Conservation (phyloP, 2,888 invertebrate species). For the Silvanus unidentatus region DNA sequence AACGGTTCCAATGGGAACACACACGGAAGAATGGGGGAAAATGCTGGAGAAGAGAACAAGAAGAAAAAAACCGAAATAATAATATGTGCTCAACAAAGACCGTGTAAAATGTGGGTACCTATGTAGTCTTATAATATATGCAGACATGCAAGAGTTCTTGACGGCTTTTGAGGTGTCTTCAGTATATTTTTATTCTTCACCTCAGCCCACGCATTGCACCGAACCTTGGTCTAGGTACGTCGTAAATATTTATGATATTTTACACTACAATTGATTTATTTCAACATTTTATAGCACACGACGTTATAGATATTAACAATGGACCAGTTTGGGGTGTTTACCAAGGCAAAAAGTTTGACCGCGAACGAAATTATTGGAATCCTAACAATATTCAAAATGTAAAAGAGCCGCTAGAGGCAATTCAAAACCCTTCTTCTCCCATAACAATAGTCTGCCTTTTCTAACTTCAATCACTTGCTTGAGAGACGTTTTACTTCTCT, state of each 20-base stretch:
- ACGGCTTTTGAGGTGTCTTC: constrained; percentile 32
- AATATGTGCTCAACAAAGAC: constrained; percentile 19
- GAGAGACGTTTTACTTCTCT: constrained; percentile 11
- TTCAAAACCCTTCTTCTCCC: constrained; percentile 11
- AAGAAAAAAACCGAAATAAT: neutral
- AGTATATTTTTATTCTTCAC: constrained; percentile 32
- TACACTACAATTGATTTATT: no score
- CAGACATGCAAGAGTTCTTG: constrained; percentile 34
- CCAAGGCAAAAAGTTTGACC: no score
- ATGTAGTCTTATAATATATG: constrained; percentile 29
- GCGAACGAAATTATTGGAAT: no score
- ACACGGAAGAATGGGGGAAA: no score
- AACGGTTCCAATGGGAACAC: no score
- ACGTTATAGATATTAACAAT: no score
- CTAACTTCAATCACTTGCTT: constrained; percentile 19
- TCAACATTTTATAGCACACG: no score
- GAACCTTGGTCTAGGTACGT: constrained; percentile 6
- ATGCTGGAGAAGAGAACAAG: no score
- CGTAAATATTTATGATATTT: no score
- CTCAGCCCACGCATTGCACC: constrained; percentile 25
- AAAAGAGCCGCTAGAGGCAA: constrained; percentile 9
- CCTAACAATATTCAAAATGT: no score
- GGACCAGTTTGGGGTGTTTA: no score
- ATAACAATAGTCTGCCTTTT: constrained; percentile 18
- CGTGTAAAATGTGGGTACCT: constrained; percentile 13